Evolutionary conservation across 2,888 invertebrate species (phyloP), one percentile per base, ranked within the genome.

Genomic region (Oxyscelio sp.): DNA sequence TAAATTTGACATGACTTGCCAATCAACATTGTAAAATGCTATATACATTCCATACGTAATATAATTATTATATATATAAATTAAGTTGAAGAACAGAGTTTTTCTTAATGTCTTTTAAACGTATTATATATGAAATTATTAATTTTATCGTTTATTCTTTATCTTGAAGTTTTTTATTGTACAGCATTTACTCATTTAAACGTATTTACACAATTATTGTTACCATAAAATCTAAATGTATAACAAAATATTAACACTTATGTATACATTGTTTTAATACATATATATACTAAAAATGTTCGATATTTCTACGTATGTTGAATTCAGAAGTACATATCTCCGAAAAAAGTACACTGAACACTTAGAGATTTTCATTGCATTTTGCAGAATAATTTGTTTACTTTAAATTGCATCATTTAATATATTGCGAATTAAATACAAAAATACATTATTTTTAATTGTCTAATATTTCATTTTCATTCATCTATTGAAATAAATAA

Each of bases 211-310:
- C 50, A 61, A 48, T 52, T 21, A 58, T 21, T 59, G 40, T 40
- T 13, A n/a, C 3, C 5, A 48, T 66, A 27, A 21, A 24, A 48
- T 50, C 59, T 77, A 68, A 77, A 11, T 40, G 17, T 68, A 77
- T n/a, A n/a, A 77, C 66, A 59, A 77, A 68, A 68, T 68, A 68
- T 59, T 56, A 61, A 68, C 68, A 68, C 21, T 15, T 77, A 38
- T 61, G 45, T 31, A 45, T 52, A 43, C 40, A 54, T 54, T n/a
- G 27, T 15, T 21, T 24, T 15, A 52, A 22, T 24, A 24, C 22
- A 24, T 45, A 61, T 43, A 31, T 17, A 45, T 45, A 9, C 19
- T 21, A 34, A 34, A 34, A 34, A 34, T 34, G 34, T 8, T 4
- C 34, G 34, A 21, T 56, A 17, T 56, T 19, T n/a, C 1, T 15